Base-by-base conservation (phyloP, 2,113 vertebrate species). In the Panurus biarmicus region DNA sequence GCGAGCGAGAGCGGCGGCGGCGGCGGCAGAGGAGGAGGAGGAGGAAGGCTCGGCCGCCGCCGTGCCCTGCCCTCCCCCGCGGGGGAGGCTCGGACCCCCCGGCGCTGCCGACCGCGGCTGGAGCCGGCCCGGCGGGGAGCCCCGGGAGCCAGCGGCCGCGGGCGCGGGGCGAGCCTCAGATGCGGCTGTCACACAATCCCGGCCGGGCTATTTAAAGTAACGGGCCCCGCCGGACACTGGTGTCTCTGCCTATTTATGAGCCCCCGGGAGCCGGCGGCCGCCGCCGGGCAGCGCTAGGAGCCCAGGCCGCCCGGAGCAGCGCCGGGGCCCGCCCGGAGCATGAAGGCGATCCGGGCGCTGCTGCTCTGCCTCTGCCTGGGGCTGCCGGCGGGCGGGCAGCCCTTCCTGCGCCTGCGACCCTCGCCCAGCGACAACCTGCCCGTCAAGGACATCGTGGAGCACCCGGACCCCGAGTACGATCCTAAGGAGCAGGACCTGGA, bases 391-490 rank as follows among this genome's bases (percentile, higher is more conserved):
- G 96, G 93, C 85, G 98, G 97, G 90, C 98, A 99, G 94, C 98
- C 98, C 91, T 98, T 97, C 97, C 97, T 98, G 47, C 98, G 98
- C 35, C 97, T 99, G 85, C 97, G 98, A 94, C 98, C 98, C 31
- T 98, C 98, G 23, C 98, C 98, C 69, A 99, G 98, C 61, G 98
- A 98, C 42, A 97, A 98, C 93, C 97, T 99, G 85, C 98, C 98
- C 20, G 98, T 99, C 78, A 98, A 98, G 64, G 98, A 97, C 93
- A 97, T 99, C 74, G 98, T 97, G 89, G 98, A 99, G 97, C 98
- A 98, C 94, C 98, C 98, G 26, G 98, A 99, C 83, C 98, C 98
- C 73, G 98, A 98, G 95, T 98, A 98, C 95, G 98, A 99, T 97
- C 98, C 98, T 29, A 98, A 98, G 87, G 98, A 98, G 95, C 98